Conservation (phyloP, 2,888 invertebrate species). For the Caprella mutica region DNA sequence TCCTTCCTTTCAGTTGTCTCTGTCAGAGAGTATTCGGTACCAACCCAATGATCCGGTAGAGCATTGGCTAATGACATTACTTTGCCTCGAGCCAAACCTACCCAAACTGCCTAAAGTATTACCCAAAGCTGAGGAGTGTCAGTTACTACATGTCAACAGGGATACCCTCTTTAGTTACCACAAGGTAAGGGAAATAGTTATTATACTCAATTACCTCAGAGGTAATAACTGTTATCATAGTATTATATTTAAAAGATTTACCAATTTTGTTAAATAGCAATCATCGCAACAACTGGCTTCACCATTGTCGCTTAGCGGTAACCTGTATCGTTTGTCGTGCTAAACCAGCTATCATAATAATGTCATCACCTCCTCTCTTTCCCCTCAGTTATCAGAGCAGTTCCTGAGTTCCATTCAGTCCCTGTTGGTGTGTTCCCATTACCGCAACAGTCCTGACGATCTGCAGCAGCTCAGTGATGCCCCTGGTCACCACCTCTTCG, state of each 20-base stretch:
- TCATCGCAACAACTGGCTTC: too few species aligned
- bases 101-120: slow-evolving; percentile 61
- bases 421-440: slow-evolving; percentile 93
- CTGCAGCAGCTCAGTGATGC: slow-evolving; percentile 97
- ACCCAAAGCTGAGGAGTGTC: slow-evolving; percentile 77
- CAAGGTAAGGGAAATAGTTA: too few species aligned
- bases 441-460: slow-evolving; percentile 98
- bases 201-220: too few species aligned
- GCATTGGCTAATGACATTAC: slow-evolving; percentile 74
- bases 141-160: slow-evolving; percentile 72
- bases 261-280: too few species aligned
- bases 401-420: slow-evolving; percentile 86
- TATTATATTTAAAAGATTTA: too few species aligned
- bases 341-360: too few species aligned
- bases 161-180: slow-evolving; percentile 96
- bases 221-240: too few species aligned
- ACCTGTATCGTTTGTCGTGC: too few species aligned
- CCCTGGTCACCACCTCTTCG: slow-evolving; percentile 94
- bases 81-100: slow-evolving; percentile 76
- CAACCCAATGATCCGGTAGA: slow-evolving; percentile 75
- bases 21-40: slow-evolving; percentile 93
- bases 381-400: slow-evolving; percentile 57
- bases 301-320: too few species aligned
- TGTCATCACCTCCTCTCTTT: too few species aligned
- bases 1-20: slow-evolving; percentile 54